Evolutionary conservation across 1,140 invertebrate genomes (phyloP).

Genomic region (Drosophila nigrodunni): DNA sequence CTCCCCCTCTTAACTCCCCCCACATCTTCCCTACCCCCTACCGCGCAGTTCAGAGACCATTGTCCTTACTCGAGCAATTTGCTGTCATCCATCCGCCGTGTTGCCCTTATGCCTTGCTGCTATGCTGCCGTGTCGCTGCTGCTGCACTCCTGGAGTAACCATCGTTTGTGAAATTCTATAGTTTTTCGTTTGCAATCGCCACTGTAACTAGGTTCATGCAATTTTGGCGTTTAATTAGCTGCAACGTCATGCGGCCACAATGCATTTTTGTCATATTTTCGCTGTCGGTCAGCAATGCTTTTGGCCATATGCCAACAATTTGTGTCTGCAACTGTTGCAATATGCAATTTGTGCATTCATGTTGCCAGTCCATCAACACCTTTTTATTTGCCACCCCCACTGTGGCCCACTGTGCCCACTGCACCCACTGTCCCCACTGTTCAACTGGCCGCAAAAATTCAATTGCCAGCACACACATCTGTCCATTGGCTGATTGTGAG

Average conservation of each 20-base stretch:
- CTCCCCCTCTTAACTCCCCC: background rate
- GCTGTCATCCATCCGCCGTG: background rate
- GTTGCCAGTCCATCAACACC: conserved; percentile 79
- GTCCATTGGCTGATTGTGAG: background rate
- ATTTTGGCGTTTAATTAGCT: conserved; percentile 79
- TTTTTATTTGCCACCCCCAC: conserved; percentile 51
- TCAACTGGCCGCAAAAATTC: conserved; percentile 1
- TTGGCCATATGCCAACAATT: conserved; percentile 63
- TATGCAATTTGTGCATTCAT: conserved; percentile 77
- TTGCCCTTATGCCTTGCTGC: too few relatives aligned
- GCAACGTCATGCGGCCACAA: conserved; percentile 55
- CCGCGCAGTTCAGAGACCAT: too few relatives aligned
- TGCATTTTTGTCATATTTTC: conserved; percentile 13
- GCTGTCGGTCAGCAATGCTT: conserved; percentile 1
- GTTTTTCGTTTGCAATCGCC: conserved; percentile 47
- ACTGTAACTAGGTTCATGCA: conserved; percentile 38
- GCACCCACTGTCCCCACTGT: conserved; percentile 18
- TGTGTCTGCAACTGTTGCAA: conserved; percentile 43
- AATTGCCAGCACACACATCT: background rate
- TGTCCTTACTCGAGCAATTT: conserved; percentile 9
- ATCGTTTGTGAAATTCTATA: background rate
- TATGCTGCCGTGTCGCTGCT: background rate
- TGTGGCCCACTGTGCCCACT: background rate
- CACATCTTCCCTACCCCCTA: too few relatives aligned
- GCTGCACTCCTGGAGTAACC: background rate